Evolutionary conservation across 2,797 vertebrate species (phyloP).

Genomic region (Phoebastria nigripes): DNA sequence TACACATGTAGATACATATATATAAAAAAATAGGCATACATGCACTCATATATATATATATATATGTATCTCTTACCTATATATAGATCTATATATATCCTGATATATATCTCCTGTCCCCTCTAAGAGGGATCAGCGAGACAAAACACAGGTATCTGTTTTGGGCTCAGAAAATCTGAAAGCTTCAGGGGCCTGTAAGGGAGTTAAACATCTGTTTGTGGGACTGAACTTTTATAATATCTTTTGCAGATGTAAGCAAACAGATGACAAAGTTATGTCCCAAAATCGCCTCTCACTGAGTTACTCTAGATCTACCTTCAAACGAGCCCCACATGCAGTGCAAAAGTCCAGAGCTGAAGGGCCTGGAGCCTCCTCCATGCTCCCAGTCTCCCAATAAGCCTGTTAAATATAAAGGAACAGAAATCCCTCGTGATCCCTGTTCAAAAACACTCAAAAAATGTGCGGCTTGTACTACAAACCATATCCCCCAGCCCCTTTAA

Average conservation of each 20-base stretch:
- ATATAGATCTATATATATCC: neutral
- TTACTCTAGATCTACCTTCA: neutral
- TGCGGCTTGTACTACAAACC: neutral
- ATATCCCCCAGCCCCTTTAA: neutral
- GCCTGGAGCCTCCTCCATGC: rapidly evolving
- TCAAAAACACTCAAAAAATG: neutral
- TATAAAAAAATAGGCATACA: neutral
- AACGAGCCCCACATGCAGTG: neutral
- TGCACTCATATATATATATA: no score
- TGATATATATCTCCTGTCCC: neutral
- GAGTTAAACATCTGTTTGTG: neutral
- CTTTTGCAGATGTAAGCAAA: neutral
- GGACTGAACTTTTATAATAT: neutral
- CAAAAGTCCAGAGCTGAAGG: neutral
- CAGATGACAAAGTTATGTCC: neutral
- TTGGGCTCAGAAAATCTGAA: neutral
- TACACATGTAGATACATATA: rapidly evolving
- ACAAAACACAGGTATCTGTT: neutral
- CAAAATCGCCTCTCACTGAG: rapidly evolving
- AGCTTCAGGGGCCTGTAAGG: neutral
- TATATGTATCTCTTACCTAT: neutral
- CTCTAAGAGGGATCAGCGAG: neutral
- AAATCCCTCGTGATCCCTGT: neutral
- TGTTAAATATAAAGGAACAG: neutral
- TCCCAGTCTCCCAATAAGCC: neutral